These are phyloP conservation scores for Alectura lathami DNA, from an alignment of 2,113 vertebrate genomes.

Conservation along the genomic window DNA sequence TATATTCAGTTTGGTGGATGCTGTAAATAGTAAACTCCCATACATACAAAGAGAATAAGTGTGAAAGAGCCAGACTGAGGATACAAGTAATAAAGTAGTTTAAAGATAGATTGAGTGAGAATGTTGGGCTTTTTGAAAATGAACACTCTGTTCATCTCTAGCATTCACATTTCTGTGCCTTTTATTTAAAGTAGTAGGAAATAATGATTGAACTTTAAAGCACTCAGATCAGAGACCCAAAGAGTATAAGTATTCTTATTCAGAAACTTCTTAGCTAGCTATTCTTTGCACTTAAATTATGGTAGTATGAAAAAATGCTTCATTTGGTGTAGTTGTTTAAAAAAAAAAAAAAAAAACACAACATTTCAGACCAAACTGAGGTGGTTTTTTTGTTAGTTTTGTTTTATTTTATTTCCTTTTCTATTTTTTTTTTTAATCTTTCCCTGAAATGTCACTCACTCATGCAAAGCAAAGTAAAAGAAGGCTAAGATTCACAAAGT, in stretches of 20 bases:
- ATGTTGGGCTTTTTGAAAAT: background rate
- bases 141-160: background rate
- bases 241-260: background rate
- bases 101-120: background rate
- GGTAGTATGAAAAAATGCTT: background rate
- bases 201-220: constrained; percentile 1
- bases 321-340: background rate
- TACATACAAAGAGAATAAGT: background rate
- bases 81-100: background rate
- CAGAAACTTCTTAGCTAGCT: background rate
- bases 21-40: background rate
- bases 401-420: no score
- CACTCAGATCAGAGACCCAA: background rate
- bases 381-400: background rate
- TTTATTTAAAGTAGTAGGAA: constrained; percentile 1
- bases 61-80: background rate
- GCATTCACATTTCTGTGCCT: background rate
- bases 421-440: background rate
- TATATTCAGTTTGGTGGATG: background rate
- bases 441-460: background rate
- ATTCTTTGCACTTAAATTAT: background rate
- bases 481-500: background rate
- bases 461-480: background rate
- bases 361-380: background rate
- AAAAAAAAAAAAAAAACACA: background rate